These are phyloP conservation scores for Nanorana parkeri DNA, from an alignment of 2,113 vertebrate species.

Conservation along the genomic window DNA sequence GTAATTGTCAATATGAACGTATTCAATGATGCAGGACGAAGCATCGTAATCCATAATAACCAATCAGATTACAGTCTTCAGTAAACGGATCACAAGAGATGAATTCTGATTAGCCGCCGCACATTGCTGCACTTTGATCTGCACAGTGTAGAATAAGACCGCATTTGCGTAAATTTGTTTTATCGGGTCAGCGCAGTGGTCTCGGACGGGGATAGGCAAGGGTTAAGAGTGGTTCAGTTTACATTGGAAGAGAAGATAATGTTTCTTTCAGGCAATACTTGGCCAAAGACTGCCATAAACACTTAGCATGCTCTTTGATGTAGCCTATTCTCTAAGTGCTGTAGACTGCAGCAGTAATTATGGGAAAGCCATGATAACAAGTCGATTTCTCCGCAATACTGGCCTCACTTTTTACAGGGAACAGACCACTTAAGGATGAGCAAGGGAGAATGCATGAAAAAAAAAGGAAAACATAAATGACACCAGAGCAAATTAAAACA, in stretches of 20 bases:
- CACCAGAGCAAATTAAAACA: conserved; percentile 52
- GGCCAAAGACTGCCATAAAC: conserved; percentile 71
- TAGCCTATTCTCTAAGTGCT: conserved; percentile 66
- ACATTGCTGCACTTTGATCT: too few species aligned
- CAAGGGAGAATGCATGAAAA: conserved; percentile 46
- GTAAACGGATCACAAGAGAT: too few species aligned
- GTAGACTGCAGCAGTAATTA: conserved; percentile 72
- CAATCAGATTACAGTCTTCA: too few species aligned
- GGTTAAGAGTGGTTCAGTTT: conserved; percentile 64
- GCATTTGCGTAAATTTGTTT: too few species aligned
- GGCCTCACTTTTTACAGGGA: conserved; percentile 59
- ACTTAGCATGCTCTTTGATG: conserved; percentile 69
- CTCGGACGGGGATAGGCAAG: conserved; percentile 50
- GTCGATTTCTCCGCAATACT: conserved; percentile 63
- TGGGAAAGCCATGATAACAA: conserved; percentile 72
- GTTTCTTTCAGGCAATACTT: conserved; percentile 69
- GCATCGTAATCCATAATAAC: too few species aligned
- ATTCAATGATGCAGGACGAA: too few species aligned
- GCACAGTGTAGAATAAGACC: too few species aligned
- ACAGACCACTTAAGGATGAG: conserved; percentile 60
- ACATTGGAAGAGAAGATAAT: conserved; percentile 60
- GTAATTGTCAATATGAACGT: too few species aligned
- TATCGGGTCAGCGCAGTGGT: too few species aligned
- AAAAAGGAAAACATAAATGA: conserved; percentile 46
- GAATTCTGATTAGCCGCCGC: too few species aligned